These are phyloP conservation scores for Pyxicephalus adspersus DNA, from an alignment of 2,113 vertebrate species.

Conservation along the genomic window DNA sequence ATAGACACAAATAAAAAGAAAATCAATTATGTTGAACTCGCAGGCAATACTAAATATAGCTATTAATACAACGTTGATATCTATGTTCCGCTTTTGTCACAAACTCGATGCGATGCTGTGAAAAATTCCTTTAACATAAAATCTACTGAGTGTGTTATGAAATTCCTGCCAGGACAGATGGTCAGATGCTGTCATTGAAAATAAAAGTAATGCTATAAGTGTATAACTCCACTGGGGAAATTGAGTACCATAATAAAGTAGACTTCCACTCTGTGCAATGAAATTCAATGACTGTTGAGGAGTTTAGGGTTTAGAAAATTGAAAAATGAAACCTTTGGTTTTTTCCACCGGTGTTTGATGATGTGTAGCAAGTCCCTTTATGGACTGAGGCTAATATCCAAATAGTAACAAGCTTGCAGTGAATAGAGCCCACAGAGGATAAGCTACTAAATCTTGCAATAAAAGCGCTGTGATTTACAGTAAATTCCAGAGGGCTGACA, in stretches of 20 bases:
- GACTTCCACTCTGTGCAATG: slow-evolving; percentile 82
- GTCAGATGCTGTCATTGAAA: slow-evolving; percentile 83
- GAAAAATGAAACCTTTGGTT: slow-evolving; percentile 94
- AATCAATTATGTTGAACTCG: slow-evolving; percentile 19
- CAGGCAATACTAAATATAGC: slow-evolving; percentile 72
- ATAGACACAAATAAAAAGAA: not conserved
- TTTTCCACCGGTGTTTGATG: slow-evolving; percentile 91
- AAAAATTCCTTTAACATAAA: slow-evolving; percentile 86
- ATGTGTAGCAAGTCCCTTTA: slow-evolving; percentile 95
- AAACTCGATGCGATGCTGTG: slow-evolving; percentile 77
- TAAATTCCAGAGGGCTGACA: slow-evolving; percentile 99
- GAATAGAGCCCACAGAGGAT: slow-evolving; percentile 99
- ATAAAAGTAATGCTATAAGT: slow-evolving; percentile 87
- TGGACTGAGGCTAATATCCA: slow-evolving; percentile 96
- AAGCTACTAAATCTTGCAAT: slow-evolving; percentile 99
- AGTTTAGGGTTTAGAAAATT: slow-evolving; percentile 89
- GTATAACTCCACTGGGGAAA: slow-evolving; percentile 84
- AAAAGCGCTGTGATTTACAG: slow-evolving; percentile 99
- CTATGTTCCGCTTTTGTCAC: slow-evolving; percentile 84
- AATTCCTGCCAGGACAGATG: slow-evolving; percentile 85
- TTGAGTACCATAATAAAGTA: slow-evolving; percentile 87
- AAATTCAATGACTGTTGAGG: slow-evolving; percentile 87
- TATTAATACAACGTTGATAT: slow-evolving; percentile 83
- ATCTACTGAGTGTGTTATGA: slow-evolving; percentile 82
- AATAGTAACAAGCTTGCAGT: slow-evolving; percentile 99